Conservation (phyloP, 2,113 vertebrate genomes). For the Nycticebus coucang region DNA sequence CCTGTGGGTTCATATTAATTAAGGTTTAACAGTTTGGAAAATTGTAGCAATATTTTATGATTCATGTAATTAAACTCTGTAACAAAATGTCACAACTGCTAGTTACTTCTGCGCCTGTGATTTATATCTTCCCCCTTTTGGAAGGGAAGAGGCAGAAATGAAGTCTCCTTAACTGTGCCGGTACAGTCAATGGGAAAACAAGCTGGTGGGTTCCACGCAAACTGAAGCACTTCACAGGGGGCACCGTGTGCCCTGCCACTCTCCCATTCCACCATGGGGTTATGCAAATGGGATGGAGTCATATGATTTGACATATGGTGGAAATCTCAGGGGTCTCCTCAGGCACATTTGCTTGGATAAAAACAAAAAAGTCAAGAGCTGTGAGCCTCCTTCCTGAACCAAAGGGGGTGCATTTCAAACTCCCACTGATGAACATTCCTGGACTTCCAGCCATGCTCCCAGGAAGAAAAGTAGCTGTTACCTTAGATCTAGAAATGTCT, state of each 20-base stretch:
- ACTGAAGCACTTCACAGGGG: conserved; percentile 73
- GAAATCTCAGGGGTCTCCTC: conserved; percentile 9
- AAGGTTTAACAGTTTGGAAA: conserved; percentile 90
- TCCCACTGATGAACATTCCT: rapidly evolving
- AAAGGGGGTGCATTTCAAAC: not conserved
- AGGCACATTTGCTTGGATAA: not conserved
- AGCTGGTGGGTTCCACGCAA: conserved; percentile 69
- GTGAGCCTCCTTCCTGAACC: not conserved
- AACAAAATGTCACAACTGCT: conserved; percentile 88
- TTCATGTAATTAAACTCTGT: conserved; percentile 91
- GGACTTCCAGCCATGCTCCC: not conserved
- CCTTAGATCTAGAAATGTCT: not conserved
- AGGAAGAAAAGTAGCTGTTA: not conserved
- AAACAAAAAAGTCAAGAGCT: conserved; percentile 35
- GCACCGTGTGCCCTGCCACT: conserved; percentile 57
- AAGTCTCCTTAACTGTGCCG: conserved; percentile 82
- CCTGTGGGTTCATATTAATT: conserved; percentile 90
- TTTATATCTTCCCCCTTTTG: conserved; percentile 85
- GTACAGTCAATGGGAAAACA: conserved; percentile 75
- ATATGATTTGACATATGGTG: conserved; percentile 75
- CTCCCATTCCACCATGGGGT: conserved; percentile 71
- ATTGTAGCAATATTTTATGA: conserved; percentile 91
- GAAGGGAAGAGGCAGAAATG: conserved; percentile 84
- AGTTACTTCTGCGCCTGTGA: conserved; percentile 87
- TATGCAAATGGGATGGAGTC: conserved; percentile 79